These are phyloP conservation scores for Proterorhinus semilunaris DNA, from an alignment of 2,113 vertebrate species.

Conservation along the genomic window DNA sequence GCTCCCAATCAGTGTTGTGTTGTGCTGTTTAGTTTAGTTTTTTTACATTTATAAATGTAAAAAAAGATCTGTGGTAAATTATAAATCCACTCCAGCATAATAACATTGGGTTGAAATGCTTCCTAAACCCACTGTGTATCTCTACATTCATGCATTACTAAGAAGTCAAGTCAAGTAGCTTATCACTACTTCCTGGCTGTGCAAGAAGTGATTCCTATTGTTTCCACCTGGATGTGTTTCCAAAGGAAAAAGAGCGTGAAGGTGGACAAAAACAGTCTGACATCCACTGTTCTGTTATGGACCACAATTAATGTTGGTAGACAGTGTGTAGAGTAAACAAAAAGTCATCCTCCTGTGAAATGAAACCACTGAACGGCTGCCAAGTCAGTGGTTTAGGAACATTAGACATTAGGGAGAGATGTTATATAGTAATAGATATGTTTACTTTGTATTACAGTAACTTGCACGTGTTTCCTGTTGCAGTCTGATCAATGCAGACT, in stretches of 20 bases:
- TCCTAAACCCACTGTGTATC: not conserved
- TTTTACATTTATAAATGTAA: no score
- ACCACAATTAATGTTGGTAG: slow-evolving; percentile 4
- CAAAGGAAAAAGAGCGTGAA: not conserved
- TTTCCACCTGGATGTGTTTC: not conserved
- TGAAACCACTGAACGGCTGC: slow-evolving; percentile 12
- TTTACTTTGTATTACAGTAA: not conserved
- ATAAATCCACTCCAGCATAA: no score
- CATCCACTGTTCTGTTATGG: not conserved
- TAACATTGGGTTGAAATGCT: no score
- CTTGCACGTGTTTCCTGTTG: not conserved
- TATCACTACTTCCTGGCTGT: not conserved
- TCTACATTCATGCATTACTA: not conserved
- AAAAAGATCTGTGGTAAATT: no score
- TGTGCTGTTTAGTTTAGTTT: no score
- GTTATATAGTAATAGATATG: not conserved
- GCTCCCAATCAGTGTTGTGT: no score
- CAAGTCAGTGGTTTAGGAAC: slow-evolving; percentile 9
- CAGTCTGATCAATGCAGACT: slow-evolving; percentile 96
- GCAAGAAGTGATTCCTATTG: not conserved
- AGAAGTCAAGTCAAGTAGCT: not conserved
- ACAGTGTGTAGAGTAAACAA: slow-evolving; percentile 31
- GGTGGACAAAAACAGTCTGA: slow-evolving; percentile 26
- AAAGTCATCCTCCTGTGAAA: slow-evolving; percentile 7
- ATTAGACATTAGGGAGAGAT: not conserved